Evolutionary conservation across 1,140 invertebrate species (phyloP).

Genomic region (Meloidogyne chitwoodi): DNA sequence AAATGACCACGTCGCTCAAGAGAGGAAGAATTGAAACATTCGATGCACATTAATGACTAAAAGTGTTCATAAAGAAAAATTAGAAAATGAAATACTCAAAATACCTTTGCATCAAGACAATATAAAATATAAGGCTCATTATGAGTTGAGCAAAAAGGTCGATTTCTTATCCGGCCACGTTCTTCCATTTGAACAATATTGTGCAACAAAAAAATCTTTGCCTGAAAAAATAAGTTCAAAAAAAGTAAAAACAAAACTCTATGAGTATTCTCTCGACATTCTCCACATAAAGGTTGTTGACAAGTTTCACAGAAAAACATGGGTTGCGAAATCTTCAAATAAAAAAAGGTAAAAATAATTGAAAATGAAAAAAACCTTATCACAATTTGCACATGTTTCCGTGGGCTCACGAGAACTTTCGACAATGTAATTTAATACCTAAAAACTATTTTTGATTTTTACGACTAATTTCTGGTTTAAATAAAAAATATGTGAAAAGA

Average conservation of each 20-base stretch:
- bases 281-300: conserved; percentile 54
- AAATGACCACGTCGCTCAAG: conserved; percentile 36
- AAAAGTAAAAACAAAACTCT: conserved; percentile 23
- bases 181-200: conserved; percentile 53
- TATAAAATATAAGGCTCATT: conserved; percentile 54
- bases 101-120: conserved; percentile 41
- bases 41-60: conserved; percentile 51
- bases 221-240: conserved; percentile 24
- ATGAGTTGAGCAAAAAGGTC: conserved; percentile 40
- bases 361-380: conserved; percentile 32
- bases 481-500: background rate
- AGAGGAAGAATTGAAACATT: conserved; percentile 54
- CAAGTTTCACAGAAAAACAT: conserved; percentile 60
- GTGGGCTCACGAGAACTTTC: conserved; percentile 51
- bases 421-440: conserved; percentile 43
- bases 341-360: conserved; percentile 1
- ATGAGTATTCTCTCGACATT: conserved; percentile 45
- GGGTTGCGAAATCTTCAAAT: conserved; percentile 46
- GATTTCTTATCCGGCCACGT: conserved; percentile 32
- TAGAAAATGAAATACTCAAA: background rate
- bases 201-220: conserved; percentile 55
- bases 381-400: conserved; percentile 58
- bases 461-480: no score
- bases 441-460: background rate
- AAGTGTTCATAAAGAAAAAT: background rate